A percentile compares a stretch with the other conserved stretches of the same genome.
phyloP scores from a whole-genome alignment of 2,888 invertebrate species.

The Drosophila anomelani region DNA sequence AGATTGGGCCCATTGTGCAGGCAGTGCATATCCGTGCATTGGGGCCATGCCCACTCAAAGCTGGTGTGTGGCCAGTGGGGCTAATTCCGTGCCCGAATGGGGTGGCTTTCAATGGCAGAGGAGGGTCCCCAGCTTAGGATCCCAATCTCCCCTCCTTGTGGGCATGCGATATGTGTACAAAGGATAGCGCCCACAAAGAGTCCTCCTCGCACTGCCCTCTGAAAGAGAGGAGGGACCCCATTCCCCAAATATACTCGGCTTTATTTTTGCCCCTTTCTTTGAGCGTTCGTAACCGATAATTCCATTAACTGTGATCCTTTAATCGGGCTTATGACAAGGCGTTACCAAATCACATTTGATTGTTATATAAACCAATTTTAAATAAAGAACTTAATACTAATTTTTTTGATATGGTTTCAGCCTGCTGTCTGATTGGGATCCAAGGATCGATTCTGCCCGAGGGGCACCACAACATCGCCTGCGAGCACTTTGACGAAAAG shows the following conservation, averaged over 20 bases:
- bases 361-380: not conserved
- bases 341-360: not conserved
- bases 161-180: constrained; percentile 69
- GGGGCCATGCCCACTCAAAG: constrained; percentile 67
- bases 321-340: not conserved
- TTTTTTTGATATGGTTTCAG: constrained; percentile 19
- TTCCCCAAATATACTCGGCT: constrained; percentile 16
- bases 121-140: constrained; percentile 13
- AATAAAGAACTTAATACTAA: not conserved
- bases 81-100: constrained; percentile 71
- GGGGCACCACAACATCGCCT: constrained; percentile 78
- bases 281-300: constrained; percentile 24
- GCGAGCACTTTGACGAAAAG: constrained; percentile 82
- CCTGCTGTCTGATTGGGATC: constrained; percentile 36
- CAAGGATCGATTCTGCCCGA: constrained; percentile 74
- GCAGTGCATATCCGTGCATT: constrained; percentile 57
- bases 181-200: constrained; percentile 44
- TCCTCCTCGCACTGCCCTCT: not conserved
- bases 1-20: constrained; percentile 45
- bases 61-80: constrained; percentile 66
- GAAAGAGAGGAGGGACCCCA: not conserved
- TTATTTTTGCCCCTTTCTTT: constrained; percentile 8
- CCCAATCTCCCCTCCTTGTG: constrained; percentile 17
- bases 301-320: constrained; percentile 50
- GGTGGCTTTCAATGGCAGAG: constrained; percentile 56